These are phyloP conservation scores for Melinopterus prodromus DNA, from an alignment of 2,888 invertebrate species.

Conservation along the genomic window DNA sequence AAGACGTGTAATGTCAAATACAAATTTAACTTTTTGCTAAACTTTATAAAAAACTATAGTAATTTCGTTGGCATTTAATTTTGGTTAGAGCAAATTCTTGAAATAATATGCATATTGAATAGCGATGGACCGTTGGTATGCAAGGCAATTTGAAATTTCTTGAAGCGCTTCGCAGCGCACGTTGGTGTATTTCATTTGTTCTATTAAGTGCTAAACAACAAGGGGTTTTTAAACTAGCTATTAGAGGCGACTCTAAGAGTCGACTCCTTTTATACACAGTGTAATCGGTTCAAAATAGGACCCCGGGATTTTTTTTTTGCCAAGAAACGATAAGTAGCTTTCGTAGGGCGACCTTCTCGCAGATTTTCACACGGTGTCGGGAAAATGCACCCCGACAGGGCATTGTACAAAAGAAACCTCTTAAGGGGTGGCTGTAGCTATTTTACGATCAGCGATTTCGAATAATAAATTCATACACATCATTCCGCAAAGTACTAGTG, in stretches of 20 bases:
- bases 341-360: constrained; percentile 11
- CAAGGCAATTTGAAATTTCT: neutral
- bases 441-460: constrained; percentile 18
- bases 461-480: constrained; percentile 22
- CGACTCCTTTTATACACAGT: neutral
- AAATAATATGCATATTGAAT: neutral
- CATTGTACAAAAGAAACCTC: constrained; percentile 17
- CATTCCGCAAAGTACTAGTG: neutral
- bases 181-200: neutral
- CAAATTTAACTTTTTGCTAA: too few species aligned
- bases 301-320: constrained; percentile 9
- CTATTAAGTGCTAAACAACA: neutral
- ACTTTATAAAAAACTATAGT: neutral
- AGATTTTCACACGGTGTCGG: constrained; percentile 14
- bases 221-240: neutral
- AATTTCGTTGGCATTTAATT: neutral
- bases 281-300: neutral
- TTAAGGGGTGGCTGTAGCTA: constrained; percentile 24
- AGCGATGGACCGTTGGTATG: neutral
- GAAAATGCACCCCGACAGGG: constrained; percentile 20
- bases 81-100: neutral
- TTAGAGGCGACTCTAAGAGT: neutral
- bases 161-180: neutral
- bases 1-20: too few species aligned
- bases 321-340: constrained; percentile 19